A percentile compares a stretch with the other conserved stretches of the same genome.
Conservation (phyloP, 2,888 invertebrate species). For the Hydrotaea cyrtoneurina region DNA sequence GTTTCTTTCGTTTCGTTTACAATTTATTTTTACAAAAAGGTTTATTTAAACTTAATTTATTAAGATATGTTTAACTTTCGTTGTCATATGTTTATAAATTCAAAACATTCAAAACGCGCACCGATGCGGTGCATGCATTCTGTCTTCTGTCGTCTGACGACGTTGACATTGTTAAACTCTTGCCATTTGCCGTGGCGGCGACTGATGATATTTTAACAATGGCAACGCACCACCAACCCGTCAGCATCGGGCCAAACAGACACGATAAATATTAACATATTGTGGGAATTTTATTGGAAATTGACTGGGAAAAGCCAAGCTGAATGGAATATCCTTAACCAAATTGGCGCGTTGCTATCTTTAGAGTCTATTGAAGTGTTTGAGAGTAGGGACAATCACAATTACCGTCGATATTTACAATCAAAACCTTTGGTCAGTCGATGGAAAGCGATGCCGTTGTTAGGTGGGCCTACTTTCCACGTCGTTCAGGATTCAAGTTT, state of each 20-base stretch:
- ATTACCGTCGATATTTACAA: too few relatives aligned
- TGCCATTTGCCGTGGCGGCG: background rate
- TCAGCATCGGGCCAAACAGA: constrained; percentile 12
- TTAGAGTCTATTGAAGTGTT: too few relatives aligned
- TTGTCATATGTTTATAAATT: constrained; percentile 64
- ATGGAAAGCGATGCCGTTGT: too few relatives aligned
- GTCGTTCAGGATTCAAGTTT: too few relatives aligned
- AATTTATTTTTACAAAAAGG: constrained; percentile 62
- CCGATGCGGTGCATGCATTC: too few relatives aligned
- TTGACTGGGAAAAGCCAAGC: background rate
- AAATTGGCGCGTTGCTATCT: too few relatives aligned
- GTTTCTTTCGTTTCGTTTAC: constrained; percentile 34
- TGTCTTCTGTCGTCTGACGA: background rate
- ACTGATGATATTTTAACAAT: constrained; percentile 21
- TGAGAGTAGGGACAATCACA: too few relatives aligned
- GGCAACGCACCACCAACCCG: background rate
- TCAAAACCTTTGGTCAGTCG: too few relatives aligned
- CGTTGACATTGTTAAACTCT: constrained; percentile 17
- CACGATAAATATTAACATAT: constrained; percentile 23
- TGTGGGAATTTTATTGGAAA: constrained; percentile 33
- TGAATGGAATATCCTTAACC: background rate
- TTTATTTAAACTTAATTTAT: constrained; percentile 66
- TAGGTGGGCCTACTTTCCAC: too few relatives aligned
- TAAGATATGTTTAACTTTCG: constrained; percentile 66
- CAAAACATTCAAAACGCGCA: constrained; percentile 21